Percentiles rank a stretch among this genome's conserved stretches.
These are phyloP conservation scores for Diacarnus erythraeanus DNA, from an alignment of 37 sponge, comb jelly and placozoan species.

Conservation along the genomic window DNA sequence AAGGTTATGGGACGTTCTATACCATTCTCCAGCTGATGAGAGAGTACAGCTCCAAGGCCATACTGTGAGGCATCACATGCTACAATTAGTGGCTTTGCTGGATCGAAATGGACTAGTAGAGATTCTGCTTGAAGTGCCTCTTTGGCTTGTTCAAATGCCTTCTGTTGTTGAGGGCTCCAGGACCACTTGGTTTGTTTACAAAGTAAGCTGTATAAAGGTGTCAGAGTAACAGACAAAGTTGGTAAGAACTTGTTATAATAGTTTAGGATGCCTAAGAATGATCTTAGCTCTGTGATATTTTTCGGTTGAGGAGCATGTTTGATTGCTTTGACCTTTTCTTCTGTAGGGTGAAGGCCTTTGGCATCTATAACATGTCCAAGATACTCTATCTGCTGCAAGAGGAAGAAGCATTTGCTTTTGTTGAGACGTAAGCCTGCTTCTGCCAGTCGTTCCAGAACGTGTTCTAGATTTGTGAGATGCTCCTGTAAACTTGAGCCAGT, in stretches of 20 bases:
- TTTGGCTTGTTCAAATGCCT: conserved; percentile 52
- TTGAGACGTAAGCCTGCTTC: conserved; percentile 8
- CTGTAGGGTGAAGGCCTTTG: neutral
- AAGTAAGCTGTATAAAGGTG: conserved; percentile 37
- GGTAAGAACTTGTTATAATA: conserved; percentile 18
- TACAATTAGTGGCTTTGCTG: conserved; percentile 25
- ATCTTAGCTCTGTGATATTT: neutral
- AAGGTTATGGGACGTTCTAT: conserved; percentile 1
- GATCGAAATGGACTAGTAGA: conserved; percentile 36
- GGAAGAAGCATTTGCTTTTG: conserved; percentile 1
- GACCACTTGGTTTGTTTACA: conserved; percentile 10
- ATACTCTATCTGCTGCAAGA: neutral
- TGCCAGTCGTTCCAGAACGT: neutral
- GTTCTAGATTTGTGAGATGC: neutral
- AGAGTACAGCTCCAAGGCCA: conserved; percentile 43
- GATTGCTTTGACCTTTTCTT: neutral
- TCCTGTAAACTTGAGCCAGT: neutral
- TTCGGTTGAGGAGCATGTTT: neutral
- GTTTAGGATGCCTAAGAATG: neutral
- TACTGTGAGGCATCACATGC: conserved; percentile 46
- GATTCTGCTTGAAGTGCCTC: conserved; percentile 3
- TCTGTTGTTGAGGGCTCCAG: conserved; percentile 19
- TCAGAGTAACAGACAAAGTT: conserved; percentile 23
- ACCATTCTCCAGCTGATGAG: neutral
- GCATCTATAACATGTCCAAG: neutral